Conservation (phyloP, 1,140 invertebrate genomes). For the Listronotus oregonensis region DNA sequence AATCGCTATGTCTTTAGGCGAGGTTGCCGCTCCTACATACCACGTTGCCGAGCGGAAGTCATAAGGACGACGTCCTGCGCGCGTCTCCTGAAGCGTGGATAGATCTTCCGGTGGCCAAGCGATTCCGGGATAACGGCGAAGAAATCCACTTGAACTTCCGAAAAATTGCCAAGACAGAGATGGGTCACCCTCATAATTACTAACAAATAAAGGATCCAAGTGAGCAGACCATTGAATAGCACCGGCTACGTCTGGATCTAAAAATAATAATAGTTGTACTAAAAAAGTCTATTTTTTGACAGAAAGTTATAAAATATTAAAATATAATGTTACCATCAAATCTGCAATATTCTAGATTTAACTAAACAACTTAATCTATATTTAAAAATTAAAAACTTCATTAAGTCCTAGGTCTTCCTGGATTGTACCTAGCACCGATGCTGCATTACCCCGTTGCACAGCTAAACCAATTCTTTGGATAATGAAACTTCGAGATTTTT, state of each 20-base stretch:
- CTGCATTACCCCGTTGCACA: too few species aligned
- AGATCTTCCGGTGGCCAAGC: slow-evolving; percentile 74
- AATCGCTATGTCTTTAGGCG: slow-evolving; percentile 95
- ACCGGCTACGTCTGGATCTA: slow-evolving; percentile 76
- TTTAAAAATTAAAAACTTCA: too few species aligned
- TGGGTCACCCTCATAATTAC: slow-evolving; percentile 91
- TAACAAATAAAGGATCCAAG: slow-evolving; percentile 86
- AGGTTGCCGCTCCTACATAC: slow-evolving; percentile 96
- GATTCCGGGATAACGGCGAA: slow-evolving; percentile 88
- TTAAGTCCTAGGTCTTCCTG: too few species aligned
- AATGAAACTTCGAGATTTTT: too few species aligned
- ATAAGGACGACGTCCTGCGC: slow-evolving; percentile 74
- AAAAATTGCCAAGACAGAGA: slow-evolving; percentile 96
- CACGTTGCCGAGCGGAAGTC: slow-evolving; percentile 87
- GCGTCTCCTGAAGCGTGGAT: slow-evolving; percentile 53
- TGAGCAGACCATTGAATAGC: slow-evolving; percentile 91
- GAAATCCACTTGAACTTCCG: slow-evolving; percentile 88
- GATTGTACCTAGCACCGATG: too few species aligned
- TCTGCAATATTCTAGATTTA: too few species aligned
- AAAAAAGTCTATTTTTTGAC: neutral
- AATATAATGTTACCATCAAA: too few species aligned
- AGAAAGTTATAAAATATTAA: slow-evolving; percentile 11
- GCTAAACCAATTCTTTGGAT: too few species aligned
- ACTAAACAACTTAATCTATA: too few species aligned
- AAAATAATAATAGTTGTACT: neutral